Evolutionary conservation across 2,113 vertebrate species (phyloP).

Genomic region (Chascanopsetta lugubris): DNA sequence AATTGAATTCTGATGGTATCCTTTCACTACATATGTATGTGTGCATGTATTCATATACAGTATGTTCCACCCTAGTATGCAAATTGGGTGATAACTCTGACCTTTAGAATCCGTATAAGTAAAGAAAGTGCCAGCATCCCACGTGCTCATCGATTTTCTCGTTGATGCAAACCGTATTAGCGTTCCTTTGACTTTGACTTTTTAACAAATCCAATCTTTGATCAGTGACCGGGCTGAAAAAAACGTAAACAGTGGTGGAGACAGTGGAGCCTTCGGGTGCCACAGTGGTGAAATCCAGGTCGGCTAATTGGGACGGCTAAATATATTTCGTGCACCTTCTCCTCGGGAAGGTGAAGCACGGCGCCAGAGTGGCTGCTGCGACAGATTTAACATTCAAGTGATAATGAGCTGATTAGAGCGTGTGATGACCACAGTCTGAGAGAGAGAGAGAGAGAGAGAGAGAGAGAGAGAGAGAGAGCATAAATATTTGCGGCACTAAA

Average conservation of each 20-base stretch:
- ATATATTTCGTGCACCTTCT: constrained; percentile 76
- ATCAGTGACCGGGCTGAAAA: constrained; percentile 39
- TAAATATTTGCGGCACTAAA: background rate
- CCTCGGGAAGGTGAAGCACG: constrained; percentile 56
- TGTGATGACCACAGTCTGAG: constrained; percentile 32
- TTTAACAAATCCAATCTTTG: constrained; percentile 40
- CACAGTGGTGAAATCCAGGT: constrained; percentile 71
- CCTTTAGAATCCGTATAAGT: no score
- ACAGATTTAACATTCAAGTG: constrained; percentile 38
- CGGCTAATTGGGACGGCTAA: constrained; percentile 83
- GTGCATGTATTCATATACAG: no score
- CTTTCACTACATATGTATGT: no score
- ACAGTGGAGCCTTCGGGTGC: constrained; percentile 37
- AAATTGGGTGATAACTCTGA: no score
- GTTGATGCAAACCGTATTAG: no score
- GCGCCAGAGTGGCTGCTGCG: constrained; percentile 32
- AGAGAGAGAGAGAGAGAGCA: constrained; percentile 1
- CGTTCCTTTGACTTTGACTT: background rate
- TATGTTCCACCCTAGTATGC: no score
- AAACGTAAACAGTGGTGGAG: constrained; percentile 51
- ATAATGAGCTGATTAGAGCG: constrained; percentile 41
- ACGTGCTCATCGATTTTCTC: no score
- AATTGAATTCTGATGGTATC: no score
- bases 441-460: background rate
- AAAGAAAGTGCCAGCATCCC: no score